phyloP scores from a whole-genome alignment of 1,140 invertebrate genomes.

The Chironomus striatipennis region DNA sequence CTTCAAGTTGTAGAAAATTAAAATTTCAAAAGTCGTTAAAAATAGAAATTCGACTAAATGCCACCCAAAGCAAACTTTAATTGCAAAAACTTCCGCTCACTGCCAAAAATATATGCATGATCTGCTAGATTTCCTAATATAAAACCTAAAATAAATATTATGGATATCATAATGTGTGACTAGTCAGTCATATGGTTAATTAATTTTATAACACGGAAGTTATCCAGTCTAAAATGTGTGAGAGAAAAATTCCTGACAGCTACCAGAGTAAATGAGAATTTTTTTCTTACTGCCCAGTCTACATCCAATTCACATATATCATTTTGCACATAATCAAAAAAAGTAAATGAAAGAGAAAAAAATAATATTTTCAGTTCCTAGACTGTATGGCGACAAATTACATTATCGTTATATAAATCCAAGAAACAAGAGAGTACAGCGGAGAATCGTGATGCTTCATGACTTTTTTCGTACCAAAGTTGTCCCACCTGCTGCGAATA shows the following conservation, averaged over 20 bases:
- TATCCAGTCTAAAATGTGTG: neutral
- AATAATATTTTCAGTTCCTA: slow-evolving; percentile 22
- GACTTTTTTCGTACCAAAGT: slow-evolving; percentile 69
- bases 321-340: neutral
- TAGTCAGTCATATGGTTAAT: slow-evolving; percentile 3
- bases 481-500: slow-evolving; percentile 63
- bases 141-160: too few species aligned
- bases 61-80: too few species aligned
- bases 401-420: slow-evolving; percentile 50
- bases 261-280: neutral
- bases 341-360: too few species aligned
- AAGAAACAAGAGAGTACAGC: slow-evolving; percentile 48
- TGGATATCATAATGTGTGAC: too few species aligned
- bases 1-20: too few species aligned
- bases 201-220: neutral
- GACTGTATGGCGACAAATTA: slow-evolving; percentile 47
- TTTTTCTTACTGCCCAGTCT: neutral
- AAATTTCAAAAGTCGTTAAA: too few species aligned
- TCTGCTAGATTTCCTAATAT: too few species aligned
- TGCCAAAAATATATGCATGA: too few species aligned
- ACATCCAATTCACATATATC: neutral
- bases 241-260: neutral
- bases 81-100: too few species aligned
- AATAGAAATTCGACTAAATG: too few species aligned
- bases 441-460: slow-evolving; percentile 65